Evolutionary conservation across 2,797 vertebrate genomes (phyloP), one percentile per base, ranked within the genome.

Genomic region (Propithecus deckenii): DNA sequence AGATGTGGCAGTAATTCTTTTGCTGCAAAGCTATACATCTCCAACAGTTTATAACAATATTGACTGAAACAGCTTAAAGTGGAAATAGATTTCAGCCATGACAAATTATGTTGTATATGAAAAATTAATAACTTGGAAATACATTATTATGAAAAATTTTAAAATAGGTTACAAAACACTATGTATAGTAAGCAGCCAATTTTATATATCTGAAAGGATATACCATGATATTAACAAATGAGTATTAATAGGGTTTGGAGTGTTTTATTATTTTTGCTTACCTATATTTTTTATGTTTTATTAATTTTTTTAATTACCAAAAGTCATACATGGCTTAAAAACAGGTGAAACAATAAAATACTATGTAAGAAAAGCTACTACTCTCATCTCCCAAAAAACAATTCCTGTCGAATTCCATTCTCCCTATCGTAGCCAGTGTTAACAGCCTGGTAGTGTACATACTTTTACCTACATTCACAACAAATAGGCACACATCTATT

Each of bases 51-150:
- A n/a, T 80, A 85, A 83, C 92, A 59, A 83, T 63, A 91, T 32
- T 76, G 89, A 76, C 7, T 63, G 8, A 17, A 90, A 80, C 25
- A 1, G 72, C 20, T 88, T 80, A 89, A 91, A 95, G 38, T 75
- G 63, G 38, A 95, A 25, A 83, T 46, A 75, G 46, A 92, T 90
- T 74, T 92, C 46, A 95, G 35, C 41, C 71, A 81, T 72, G 41
- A 86, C 41, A 94, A 96, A 90, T 81, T 72, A 89, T 20, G 5
- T 1, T 65, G 20, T 17, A 7, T 76, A 94, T 88, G 71, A 89
- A 83, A 95, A 94, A 78, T 59, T 86, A 91, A 65, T 61, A 92
- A 91, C 85, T 81, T 95, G 9, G 87, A 88, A 91, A 80, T 71
- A 87, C 9, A 94, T 41, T 74, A 61, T 43, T 59, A 79, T 23